These are phyloP conservation scores for Xylocopa sonorina DNA, from an alignment of 1,140 invertebrate genomes.

Conservation along the genomic window DNA sequence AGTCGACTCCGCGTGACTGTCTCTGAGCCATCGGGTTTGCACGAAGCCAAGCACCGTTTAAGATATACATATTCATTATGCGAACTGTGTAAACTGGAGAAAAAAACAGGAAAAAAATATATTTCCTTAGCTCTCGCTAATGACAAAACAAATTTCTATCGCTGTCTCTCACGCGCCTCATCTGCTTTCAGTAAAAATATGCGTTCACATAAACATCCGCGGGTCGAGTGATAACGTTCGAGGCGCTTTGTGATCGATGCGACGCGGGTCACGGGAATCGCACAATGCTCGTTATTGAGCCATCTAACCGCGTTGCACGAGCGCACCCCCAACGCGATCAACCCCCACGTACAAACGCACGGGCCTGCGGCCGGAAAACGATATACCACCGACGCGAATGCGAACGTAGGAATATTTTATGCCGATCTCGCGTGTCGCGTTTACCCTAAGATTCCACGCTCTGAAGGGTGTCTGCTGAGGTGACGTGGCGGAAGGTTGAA, in stretches of 20 bases:
- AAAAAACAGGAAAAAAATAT: not conserved
- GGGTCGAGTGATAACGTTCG: slow-evolving; percentile 49
- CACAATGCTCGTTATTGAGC: slow-evolving; percentile 63
- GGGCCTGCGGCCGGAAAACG: slow-evolving; percentile 44
- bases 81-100: not conserved
- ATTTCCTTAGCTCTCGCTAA: too few relatives aligned
- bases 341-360: slow-evolving; percentile 13
- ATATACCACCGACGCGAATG: slow-evolving; percentile 40
- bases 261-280: slow-evolving; percentile 56
- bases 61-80: too few relatives aligned
- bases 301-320: slow-evolving; percentile 54
- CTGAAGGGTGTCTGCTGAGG: not conserved
- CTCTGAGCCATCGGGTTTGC: too few relatives aligned
- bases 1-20: too few relatives aligned
- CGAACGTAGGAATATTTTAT: slow-evolving; percentile 34
- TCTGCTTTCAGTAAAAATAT: not conserved
- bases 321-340: slow-evolving; percentile 1
- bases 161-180: too few relatives aligned
- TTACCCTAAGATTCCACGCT: not conserved
- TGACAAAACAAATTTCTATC: too few relatives aligned
- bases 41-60: too few relatives aligned
- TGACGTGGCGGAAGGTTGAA: not conserved
- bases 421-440: not conserved
- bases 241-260: slow-evolving; percentile 55
- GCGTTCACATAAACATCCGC: not conserved